Conservation (phyloP, 1,140 invertebrate genomes). For the Drosophila miranda region DNA sequence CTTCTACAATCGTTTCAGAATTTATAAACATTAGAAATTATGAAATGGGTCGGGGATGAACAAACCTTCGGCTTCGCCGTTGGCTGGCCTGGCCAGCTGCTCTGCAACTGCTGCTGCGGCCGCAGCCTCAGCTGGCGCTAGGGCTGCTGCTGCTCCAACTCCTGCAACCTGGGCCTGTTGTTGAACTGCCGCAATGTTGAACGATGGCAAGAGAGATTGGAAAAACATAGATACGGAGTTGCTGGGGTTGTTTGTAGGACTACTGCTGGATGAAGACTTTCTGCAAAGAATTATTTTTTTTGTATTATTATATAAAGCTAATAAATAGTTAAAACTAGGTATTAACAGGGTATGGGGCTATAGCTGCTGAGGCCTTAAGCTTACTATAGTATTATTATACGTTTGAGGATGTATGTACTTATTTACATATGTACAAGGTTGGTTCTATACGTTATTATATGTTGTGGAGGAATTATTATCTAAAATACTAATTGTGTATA, state of each 20-base stretch:
- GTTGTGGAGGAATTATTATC: no score
- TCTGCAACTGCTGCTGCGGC: constrained; percentile 15
- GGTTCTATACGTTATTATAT: no score
- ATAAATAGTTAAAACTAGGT: no score
- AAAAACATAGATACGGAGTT: constrained; percentile 85
- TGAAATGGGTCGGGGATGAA: neutral
- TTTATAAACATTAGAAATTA: neutral
- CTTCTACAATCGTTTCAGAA: constrained; percentile 72
- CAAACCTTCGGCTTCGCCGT: constrained; percentile 26
- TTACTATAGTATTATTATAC: no score
- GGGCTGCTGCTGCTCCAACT: constrained; percentile 33
- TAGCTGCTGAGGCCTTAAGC: no score
- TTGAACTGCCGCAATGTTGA: constrained; percentile 72
- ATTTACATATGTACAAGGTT: no score
- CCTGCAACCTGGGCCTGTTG: constrained; percentile 65
- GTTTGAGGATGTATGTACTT: no score
- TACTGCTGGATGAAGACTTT: constrained; percentile 83
- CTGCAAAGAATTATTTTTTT: constrained; percentile 45
- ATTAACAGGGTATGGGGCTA: no score
- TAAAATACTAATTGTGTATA: no score
- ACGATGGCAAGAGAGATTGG: constrained; percentile 86
- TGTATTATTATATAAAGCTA: no score
- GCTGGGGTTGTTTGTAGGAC: constrained; percentile 76
- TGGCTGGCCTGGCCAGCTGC: constrained; percentile 27
- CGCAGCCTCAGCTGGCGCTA: constrained; percentile 15